phyloP scores from a whole-genome alignment of 2,113 vertebrate genomes.

The Anguilla japonica region DNA sequence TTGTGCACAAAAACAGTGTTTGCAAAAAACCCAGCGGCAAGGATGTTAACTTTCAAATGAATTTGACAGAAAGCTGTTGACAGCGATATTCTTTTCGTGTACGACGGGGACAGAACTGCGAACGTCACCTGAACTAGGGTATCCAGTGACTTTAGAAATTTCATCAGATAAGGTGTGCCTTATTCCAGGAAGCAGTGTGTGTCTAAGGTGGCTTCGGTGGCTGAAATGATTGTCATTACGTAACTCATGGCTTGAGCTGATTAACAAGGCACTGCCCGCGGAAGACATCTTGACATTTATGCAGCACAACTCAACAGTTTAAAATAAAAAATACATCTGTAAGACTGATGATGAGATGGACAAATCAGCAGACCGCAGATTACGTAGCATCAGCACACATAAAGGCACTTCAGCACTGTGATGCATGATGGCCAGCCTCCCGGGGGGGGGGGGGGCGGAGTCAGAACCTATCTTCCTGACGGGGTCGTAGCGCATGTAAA shows the following conservation, averaged over 20 bases:
- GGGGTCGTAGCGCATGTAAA: neutral
- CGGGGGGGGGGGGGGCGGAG: neutral
- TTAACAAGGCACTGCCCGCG: neutral
- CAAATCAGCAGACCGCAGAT: neutral
- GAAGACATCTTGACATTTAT: neutral
- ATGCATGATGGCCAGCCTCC: neutral
- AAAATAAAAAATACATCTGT: neutral
- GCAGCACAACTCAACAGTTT: neutral
- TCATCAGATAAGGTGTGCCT: neutral
- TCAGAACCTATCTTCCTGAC: neutral
- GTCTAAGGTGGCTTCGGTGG: neutral
- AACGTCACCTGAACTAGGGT: neutral
- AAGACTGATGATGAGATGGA: neutral
- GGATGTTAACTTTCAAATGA: neutral
- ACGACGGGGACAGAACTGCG: neutral
- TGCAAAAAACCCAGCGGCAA: neutral
- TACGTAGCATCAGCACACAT: neutral
- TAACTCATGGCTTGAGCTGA: neutral
- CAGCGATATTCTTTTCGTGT: neutral
- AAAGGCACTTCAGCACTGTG: slow-evolving; percentile 12
- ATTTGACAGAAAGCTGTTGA: neutral
- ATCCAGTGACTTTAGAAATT: neutral
- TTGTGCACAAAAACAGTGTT: neutral
- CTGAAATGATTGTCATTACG: neutral
- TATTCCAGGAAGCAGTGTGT: neutral